Conservation (phyloP, 2,888 invertebrate species). For the Carterocephalus palaemon region DNA sequence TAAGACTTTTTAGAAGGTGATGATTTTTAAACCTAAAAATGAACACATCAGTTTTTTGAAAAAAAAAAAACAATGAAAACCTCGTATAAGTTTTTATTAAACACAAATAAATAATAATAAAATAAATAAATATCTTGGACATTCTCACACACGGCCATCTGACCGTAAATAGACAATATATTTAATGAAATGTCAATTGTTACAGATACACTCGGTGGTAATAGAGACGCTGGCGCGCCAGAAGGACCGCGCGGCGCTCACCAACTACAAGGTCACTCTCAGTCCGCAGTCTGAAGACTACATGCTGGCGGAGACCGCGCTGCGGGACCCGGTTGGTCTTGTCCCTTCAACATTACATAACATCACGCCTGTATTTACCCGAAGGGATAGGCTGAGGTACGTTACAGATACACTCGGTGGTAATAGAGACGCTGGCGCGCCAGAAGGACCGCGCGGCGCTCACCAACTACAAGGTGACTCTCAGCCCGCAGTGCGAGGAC, state of each 20-base stretch:
- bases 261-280: constrained; percentile 81
- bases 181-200: no score
- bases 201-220: constrained; percentile 80
- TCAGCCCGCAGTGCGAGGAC: constrained; percentile 83
- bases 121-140: not conserved
- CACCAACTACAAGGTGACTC: constrained; percentile 80
- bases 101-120: no score
- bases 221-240: constrained; percentile 80
- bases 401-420: constrained; percentile 79
- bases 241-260: constrained; percentile 80
- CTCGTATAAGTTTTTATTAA: no score
- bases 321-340: constrained; percentile 69
- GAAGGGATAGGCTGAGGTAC: no score
- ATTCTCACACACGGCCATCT: no score
- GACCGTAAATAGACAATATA: no score
- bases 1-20: no score
- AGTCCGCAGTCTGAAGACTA: constrained; percentile 84
- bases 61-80: no score
- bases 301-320: constrained; percentile 84
- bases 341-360: no score
- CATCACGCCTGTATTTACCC: no score
- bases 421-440: constrained; percentile 79
- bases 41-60: no score
- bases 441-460: constrained; percentile 82
- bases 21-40: no score